These are phyloP conservation scores for Ophioninae sp. DNA, from an alignment of 2,888 invertebrate genomes.

Conservation along the genomic window DNA sequence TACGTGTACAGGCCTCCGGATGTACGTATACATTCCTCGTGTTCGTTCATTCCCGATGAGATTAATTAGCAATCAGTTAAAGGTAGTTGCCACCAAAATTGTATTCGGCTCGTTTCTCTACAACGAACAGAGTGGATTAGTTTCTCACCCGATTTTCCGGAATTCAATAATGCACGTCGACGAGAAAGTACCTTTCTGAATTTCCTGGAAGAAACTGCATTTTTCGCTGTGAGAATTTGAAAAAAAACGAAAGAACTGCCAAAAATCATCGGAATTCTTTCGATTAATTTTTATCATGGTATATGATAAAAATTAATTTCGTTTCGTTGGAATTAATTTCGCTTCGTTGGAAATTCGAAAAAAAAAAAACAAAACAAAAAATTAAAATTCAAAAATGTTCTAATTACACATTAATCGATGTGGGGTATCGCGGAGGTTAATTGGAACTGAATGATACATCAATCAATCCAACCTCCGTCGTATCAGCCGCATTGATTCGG, in stretches of 20 bases:
- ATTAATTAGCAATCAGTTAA: slow-evolving; percentile 60
- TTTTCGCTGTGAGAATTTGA: neutral
- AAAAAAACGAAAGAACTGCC: neutral
- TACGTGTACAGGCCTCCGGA: slow-evolving; percentile 2
- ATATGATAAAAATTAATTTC: too few species aligned
- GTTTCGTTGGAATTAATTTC: too few species aligned
- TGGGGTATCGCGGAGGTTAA: neutral
- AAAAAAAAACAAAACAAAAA: too few species aligned
- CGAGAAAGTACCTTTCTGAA: neutral
- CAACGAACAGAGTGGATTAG: slow-evolving; percentile 14
- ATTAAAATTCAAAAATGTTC: too few species aligned
- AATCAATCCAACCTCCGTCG: slow-evolving; percentile 10
- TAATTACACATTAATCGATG: slow-evolving; percentile 14
- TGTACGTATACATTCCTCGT: slow-evolving; percentile 12
- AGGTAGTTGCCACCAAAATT: slow-evolving; percentile 45
- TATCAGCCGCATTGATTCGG: neutral
- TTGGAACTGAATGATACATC: slow-evolving; percentile 12
- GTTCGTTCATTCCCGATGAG: slow-evolving; percentile 39
- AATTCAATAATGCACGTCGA: slow-evolving; percentile 42
- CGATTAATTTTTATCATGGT: too few species aligned
- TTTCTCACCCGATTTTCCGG: slow-evolving; percentile 33
- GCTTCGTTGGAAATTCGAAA: neutral
- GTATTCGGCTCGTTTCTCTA: slow-evolving; percentile 47
- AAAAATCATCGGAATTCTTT: neutral
- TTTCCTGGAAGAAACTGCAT: neutral